These are phyloP conservation scores for Lineus longissimus DNA, from an alignment of 1,140 invertebrate genomes.

Conservation along the genomic window DNA sequence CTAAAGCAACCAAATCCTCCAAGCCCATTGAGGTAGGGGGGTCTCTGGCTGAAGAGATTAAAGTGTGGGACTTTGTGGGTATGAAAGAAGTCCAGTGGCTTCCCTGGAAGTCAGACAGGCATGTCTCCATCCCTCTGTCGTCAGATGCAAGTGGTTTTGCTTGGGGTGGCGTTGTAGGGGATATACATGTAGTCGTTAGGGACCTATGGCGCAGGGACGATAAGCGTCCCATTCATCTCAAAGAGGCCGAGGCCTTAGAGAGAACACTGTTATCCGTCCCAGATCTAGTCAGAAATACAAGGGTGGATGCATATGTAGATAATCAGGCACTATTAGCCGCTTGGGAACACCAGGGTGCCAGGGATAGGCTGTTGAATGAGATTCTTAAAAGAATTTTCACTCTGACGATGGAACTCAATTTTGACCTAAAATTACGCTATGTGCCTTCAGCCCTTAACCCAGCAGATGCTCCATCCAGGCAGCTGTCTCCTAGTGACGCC, in stretches of 20 bases:
- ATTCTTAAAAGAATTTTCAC: not conserved
- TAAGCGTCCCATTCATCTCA: not conserved
- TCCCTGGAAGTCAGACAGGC: not conserved
- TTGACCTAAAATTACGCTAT: not conserved
- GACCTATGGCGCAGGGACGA: not conserved
- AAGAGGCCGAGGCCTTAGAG: not conserved
- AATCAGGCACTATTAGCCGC: not conserved
- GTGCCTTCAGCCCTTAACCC: not conserved
- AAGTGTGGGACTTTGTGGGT: not conserved
- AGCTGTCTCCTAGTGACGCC: not conserved
- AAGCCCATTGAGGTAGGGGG: not conserved
- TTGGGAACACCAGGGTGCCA: not conserved
- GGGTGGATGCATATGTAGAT: slow-evolving; percentile 3
- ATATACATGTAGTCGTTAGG: not conserved
- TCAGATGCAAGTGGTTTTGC: not conserved
- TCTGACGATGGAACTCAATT: not conserved
- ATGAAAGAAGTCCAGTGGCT: not conserved
- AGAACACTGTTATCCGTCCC: not conserved
- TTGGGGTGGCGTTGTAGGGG: not conserved
- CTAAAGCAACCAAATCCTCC: not conserved
- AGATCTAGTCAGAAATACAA: not conserved
- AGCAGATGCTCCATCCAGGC: not conserved
- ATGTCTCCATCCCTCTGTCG: not conserved
- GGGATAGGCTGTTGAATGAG: not conserved
- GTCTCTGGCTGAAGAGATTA: not conserved